These are phyloP conservation scores for Tricholaema leucomelas DNA, from an alignment of 2,113 vertebrate genomes.

Conservation along the genomic window DNA sequence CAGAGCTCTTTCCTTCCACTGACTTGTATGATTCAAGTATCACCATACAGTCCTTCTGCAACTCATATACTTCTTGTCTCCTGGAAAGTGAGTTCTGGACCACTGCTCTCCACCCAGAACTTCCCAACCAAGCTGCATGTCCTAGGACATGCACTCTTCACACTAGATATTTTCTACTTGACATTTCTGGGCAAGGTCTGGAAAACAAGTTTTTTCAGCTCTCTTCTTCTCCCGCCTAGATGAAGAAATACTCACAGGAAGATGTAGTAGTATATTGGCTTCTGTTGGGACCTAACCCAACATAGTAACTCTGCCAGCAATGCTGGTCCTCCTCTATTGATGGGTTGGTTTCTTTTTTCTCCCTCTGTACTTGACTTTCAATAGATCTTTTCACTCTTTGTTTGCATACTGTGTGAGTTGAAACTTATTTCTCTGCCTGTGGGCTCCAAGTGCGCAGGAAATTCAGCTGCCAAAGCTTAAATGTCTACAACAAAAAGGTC, in stretches of 20 bases:
- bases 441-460: background rate
- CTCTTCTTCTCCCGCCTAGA: background rate
- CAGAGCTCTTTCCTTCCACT: background rate
- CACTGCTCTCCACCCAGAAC: background rate
- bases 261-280: background rate
- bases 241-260: background rate
- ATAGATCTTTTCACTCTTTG: conserved; percentile 12
- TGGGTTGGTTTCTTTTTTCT: background rate
- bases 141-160: background rate
- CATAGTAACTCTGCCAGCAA: background rate
- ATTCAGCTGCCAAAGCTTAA: conserved; percentile 12
- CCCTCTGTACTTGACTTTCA: background rate
- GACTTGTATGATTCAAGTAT: background rate
- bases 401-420: background rate
- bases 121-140: background rate
- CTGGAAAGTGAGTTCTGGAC: background rate
- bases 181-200: background rate
- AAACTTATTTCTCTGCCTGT: background rate
- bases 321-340: background rate
- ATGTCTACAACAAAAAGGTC: background rate
- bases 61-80: background rate
- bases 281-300: background rate
- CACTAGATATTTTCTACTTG: background rate
- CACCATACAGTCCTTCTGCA: background rate
- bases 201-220: background rate